Evolutionary conservation across 37 sponge, comb jelly and placozoan genomes (phyloP), one percentile per base, ranked within the genome.

Genomic region (Cladorhizidae sp.): DNA sequence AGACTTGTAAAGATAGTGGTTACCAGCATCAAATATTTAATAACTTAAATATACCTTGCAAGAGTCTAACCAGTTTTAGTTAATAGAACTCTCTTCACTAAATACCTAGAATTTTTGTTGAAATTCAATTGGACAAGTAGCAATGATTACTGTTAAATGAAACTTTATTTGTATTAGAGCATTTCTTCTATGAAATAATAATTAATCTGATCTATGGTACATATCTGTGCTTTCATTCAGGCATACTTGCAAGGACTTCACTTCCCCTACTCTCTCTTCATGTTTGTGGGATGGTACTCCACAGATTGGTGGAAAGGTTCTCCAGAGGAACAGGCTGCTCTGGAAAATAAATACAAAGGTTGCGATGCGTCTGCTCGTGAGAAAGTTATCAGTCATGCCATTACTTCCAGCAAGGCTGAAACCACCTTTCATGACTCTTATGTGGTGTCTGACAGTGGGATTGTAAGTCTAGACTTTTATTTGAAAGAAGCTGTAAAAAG

Each of bases 241-340:
- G 84, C 84, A 33, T 52, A 64, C 31, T 21, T 52, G 42, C 39
- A 65, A 23, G 75, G 75, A 15, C 7, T 64, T 23, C 3, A 20
- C 49, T 75, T 74, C 51, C 84, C 84, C 14, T 52, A 38, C 35
- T 76, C 74, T 40, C 67, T 36, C 57, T 83, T 75, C 20, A n/a
- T 83, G 31, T n/a, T 62, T 20, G 52, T 62, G 64, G 77, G 77
- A 14, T 83, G 76, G 77, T 83, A 83, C 49, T 62, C 52, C 45
- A 41, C 21, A 6, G 28, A 42, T 38, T 83, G 84, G 84, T 74
- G 75, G 69, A 40, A 36, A 0, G 67, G 67, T 8, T 22, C 33
- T 23, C 2, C 21, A 62, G 49, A 31, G 17, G 37, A 57, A n/a
- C 52, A 67, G 12, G 35, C 17, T 28, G 2, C 20, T 32, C 35